A percentile compares a stretch with the other conserved stretches of the same genome.
Evolutionary conservation across 2,888 invertebrate species (phyloP).

Genomic region (Pachydiplax longipennis): DNA sequence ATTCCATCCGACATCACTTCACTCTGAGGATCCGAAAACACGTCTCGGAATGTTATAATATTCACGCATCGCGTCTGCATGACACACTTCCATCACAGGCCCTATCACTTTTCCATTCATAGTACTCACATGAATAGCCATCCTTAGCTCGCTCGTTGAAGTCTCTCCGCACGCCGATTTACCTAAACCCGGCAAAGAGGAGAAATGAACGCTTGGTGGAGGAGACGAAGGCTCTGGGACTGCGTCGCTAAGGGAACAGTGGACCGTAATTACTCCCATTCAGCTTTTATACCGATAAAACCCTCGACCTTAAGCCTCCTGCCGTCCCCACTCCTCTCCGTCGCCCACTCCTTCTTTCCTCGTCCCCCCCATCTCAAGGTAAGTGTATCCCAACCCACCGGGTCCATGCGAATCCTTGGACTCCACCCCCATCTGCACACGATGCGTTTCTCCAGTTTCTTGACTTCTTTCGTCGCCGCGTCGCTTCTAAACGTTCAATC

Average conservation of each 20-base stretch:
- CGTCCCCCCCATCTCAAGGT: constrained; percentile 7
- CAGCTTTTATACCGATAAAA: constrained; percentile 43
- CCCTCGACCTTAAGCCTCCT: constrained; percentile 29
- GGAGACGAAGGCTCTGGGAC: constrained; percentile 6
- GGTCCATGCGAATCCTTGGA: constrained; percentile 26
- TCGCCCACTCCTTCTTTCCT: not conserved
- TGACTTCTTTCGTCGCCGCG: not conserved
- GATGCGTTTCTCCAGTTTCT: not conserved
- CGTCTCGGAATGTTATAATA: too few relatives aligned
- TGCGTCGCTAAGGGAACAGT: constrained; percentile 36
- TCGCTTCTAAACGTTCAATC: not conserved
- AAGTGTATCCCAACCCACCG: not conserved
- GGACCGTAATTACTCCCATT: constrained; percentile 43
- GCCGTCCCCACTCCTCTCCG: not conserved
- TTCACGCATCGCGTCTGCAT: not conserved
- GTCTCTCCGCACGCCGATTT: not conserved
- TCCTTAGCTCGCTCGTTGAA: not conserved
- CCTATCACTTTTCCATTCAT: not conserved
- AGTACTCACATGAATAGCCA: constrained; percentile 27
- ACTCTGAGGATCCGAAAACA: too few relatives aligned
- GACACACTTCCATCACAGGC: not conserved
- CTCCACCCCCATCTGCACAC: not conserved
- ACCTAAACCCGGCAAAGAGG: constrained; percentile 1
- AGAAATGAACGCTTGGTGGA: not conserved
- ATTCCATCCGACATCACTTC: too few relatives aligned